Base-by-base conservation (phyloP, 2,113 vertebrate genomes). In the Machaerirhynchus nigripectus region DNA sequence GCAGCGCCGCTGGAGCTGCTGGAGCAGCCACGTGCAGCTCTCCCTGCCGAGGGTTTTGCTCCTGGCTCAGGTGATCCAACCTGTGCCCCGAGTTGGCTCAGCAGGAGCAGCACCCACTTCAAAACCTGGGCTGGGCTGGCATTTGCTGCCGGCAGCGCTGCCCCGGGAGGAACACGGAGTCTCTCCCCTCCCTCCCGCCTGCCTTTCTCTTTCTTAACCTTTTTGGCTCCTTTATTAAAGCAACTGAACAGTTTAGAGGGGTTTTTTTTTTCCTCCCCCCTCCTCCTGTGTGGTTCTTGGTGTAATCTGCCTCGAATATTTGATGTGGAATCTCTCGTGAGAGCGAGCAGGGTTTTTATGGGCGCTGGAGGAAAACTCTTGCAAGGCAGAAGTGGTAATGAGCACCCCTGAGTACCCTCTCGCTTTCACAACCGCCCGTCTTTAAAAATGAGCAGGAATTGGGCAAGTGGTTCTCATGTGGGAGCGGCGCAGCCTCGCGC, bases 381-480 rank as follows among this genome's bases (percentile, higher is more conserved):
- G 87, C 60, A 37, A 71, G 67, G 79, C 55, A 94, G 96, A 77
- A 95, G 89, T 60, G 44, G 87, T 97, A 97, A 98, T 97, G 96
- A 97, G 94, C 30, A 97, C 95, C 95, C 81, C 91, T 64, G 96
- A 95, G 97, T 87, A 70, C 90, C 90, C 87, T 73, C 90, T 56
- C 33, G 10, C 31, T 63, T 88, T 56, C 92, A 91, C 91, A 75
- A 30, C 75, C 1, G 87, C 93, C 78, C 39, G 28, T 23, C 73
- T 92, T 88, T 93, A 67, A 86, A 93, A 93, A 77, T 27, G 94
- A 96, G 93, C 95, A 94, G 84, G 81, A 93, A 85, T 76, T 64
- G 92, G 95, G 95, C 92, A 90, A 95, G 96, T 11, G 87, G 27
- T 26, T 52, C 86, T 91, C 78, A 18, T 19, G 35, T 24, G 95